Percentiles rank a stretch among this genome's conserved stretches.
Conservation (phyloP, 2,113 vertebrate species). For the Chaenocephalus aceratus region DNA sequence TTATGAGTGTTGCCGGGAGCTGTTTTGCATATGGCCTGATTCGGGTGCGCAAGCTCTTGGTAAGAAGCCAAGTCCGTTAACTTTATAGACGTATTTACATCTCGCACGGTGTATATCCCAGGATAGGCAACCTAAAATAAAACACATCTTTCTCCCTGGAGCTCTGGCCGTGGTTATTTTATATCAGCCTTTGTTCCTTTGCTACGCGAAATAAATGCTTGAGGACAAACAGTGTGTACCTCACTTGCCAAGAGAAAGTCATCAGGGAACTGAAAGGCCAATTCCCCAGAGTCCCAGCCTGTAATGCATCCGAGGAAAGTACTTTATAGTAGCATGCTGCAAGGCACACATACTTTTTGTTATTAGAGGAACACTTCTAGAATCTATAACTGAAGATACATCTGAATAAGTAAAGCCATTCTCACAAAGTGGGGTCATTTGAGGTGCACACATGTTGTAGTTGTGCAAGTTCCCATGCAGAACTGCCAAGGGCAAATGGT, state of each 20-base stretch:
- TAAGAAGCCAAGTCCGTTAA: constrained; percentile 6
- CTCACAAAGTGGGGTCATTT: constrained; percentile 13
- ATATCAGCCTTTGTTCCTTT: constrained; percentile 18
- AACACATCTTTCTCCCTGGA: constrained; percentile 15
- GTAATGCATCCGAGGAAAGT: constrained; percentile 20
- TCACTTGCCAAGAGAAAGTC: constrained; percentile 9
- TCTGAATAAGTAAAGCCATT: background rate
- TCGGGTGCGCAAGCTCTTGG: constrained; percentile 2
- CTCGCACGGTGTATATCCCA: constrained; percentile 6
- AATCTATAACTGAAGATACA: background rate
- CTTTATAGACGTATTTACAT: constrained; percentile 11
- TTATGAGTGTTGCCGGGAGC: background rate
- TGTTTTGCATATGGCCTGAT: constrained; percentile 27
- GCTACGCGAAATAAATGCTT: constrained; percentile 18
- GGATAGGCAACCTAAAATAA: background rate
- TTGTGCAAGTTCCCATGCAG: background rate
- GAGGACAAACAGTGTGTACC: constrained; percentile 9
- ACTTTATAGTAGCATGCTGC: constrained; percentile 23
- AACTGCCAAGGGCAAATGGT: constrained; percentile 58
- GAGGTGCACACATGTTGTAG: constrained; percentile 26
- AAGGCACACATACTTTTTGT: constrained; percentile 23
- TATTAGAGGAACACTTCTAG: background rate
- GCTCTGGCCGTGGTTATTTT: constrained; percentile 34
- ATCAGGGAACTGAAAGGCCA: constrained; percentile 23
- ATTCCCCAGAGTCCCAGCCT: constrained; percentile 14